Evolutionary conservation across 2,888 invertebrate species (phyloP), one percentile per base, ranked within the genome.

Genomic region (Drosophila macrospina): DNA sequence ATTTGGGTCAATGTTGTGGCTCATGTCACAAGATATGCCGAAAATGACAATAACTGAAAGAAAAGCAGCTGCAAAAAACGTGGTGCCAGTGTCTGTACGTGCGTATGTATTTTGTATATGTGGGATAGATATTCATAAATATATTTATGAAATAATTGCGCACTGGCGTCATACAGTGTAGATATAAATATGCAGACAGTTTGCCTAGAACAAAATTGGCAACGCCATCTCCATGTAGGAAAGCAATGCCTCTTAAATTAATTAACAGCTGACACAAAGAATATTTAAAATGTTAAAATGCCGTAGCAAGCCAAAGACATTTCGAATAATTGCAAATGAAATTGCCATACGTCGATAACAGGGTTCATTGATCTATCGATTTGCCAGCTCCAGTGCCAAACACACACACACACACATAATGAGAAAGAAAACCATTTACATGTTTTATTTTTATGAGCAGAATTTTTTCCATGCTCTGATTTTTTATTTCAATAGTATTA

Each of bases 401-500:
- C n/a, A 20, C 30, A n/a, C 16, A 32, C 8, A 42, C n/a, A 42
- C 24, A 26, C 30, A 30, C 45, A 47, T 54, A 10, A 48, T 44
- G 36, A 13, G n/a, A 4, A 5, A 39, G 1, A 34, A 8, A 51
- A 44, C 61, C 45, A 28, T 7, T 47, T 45, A 4, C 28, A 37
- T 62, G 20, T 80, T 39, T 69, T 16, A 64, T 85, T 81, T 81
- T 80, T 62, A 78, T 78, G 86, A 88, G 78, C 72, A 72, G 85
- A 67, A 63, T 66, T 69, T 78, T 67, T 80, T 42, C 62, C 78
- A 65, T 39, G 60, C 80, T 82, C 71, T 60, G 48, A 20, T 76
- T 80, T 88, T 88, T 82, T 80, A 81, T 85, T 85, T 88, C 78
- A 89, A 89, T 88, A 89, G 89, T 88, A 88, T 88, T 88, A 86